These are phyloP conservation scores for Sitophilus oryzae DNA, from an alignment of 1,140 invertebrate species.

Conservation along the genomic window DNA sequence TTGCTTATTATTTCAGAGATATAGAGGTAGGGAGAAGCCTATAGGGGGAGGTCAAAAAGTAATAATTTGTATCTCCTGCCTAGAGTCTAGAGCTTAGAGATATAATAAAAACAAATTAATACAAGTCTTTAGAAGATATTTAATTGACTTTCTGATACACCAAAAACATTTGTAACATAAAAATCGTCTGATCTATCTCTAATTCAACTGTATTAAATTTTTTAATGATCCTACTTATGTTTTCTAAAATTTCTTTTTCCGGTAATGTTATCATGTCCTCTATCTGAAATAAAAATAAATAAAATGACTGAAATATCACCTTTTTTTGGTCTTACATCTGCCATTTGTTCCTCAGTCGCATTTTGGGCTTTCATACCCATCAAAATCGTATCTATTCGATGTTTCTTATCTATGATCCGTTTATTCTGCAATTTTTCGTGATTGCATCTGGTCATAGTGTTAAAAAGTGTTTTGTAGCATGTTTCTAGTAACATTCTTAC, in stretches of 20 bases:
- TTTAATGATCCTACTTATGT: constrained; percentile 59
- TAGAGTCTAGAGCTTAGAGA: no score
- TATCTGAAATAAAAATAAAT: constrained; percentile 50
- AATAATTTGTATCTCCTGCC: background rate
- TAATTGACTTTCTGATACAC: constrained; percentile 30
- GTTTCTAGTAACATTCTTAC: constrained; percentile 66
- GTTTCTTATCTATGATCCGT: constrained; percentile 77
- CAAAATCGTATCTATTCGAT: constrained; percentile 73
- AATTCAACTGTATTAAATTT: constrained; percentile 62
- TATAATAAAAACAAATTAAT: background rate
- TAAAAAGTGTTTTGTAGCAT: constrained; percentile 72
- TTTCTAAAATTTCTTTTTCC: constrained; percentile 61
- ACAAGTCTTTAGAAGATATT: background rate
- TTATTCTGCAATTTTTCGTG: constrained; percentile 59
- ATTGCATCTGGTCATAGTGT: constrained; percentile 57
- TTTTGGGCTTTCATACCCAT: constrained; percentile 67
- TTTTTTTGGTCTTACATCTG: constrained; percentile 55
- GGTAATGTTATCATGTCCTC: constrained; percentile 73
- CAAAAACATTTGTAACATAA: constrained; percentile 61
- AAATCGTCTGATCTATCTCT: constrained; percentile 67
- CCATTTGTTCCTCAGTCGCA: constrained; percentile 66
- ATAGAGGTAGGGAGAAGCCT: no score
- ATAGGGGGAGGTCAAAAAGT: background rate
- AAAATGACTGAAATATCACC: background rate
- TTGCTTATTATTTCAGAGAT: no score